Base-by-base conservation (phyloP, 2,113 vertebrate genomes). In the Tichodroma muraria region DNA sequence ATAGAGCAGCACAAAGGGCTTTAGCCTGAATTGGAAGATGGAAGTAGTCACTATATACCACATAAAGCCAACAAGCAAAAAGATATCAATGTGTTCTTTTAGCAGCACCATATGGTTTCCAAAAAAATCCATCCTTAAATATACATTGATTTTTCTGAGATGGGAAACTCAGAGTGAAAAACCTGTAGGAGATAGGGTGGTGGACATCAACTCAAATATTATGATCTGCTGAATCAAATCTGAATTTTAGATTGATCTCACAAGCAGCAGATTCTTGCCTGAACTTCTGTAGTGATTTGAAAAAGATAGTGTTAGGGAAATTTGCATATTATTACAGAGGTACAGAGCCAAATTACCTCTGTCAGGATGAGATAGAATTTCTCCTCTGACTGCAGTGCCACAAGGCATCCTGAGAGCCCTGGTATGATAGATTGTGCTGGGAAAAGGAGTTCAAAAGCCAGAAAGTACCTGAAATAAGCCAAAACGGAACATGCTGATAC, bases 161-260 rank as follows among this genome's bases (percentile, higher is more conserved):
- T 80, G 28, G 44, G 56, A 90, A 95, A 85, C 31, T 78, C 35
- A 72, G 69, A 90, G 84, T 90, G 79, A 75, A 93, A 94, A 93
- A 68, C 40, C 77, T 94, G 79, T 52, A 83, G 68, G 82, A 85
- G 79, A 88, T 57, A 52, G 80, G 82, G 82, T 61, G 68, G 90
- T 93, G 95, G 94, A 93, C 91, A 89, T 82, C 88, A 78, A 95
- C 56, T 93, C 82, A 94, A 97, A 95, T 95, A 96, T 96, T 95
- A 85, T 95, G 91, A 94, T 95, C 83, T 94, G 68, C 73, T 75
- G 93, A 91, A 95, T 40, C 15, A 5, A 95, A 97, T 96, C 91
- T 95, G 60, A 93, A 97, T 94, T 96, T 94, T 79, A 96, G 92
- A 95, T 95, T 93, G 73, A 88, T 95, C 90, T 93, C 52, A 60